Evolutionary conservation across 2,113 vertebrate species (phyloP), one percentile per base, ranked within the genome.

Genomic region (Megaptera novaeangliae): DNA sequence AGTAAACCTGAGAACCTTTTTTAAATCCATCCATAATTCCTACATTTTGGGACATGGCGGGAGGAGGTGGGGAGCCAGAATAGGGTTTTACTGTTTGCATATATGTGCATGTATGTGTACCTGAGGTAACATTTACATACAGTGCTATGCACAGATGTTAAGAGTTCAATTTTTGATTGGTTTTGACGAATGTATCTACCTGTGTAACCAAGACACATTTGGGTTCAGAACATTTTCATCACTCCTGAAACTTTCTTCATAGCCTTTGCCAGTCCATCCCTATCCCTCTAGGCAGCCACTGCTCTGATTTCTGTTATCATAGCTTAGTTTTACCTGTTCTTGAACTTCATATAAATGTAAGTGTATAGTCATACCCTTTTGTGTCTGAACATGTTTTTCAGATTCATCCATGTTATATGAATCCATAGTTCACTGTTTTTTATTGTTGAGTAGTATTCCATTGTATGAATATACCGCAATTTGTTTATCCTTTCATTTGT

Each of bases 301-400:
- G 64, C 66, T 78, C 74, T 92, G 80, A 68, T 75, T 74, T 78
- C 80, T 61, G 0, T 83, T 69, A 78, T 39, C 17, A 11, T 29
- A 72, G 61, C 59, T 78, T 77, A 52, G 52, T 39, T 68, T 92
- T 84, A 20, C 83, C 78, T 90, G 15, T 49, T 75, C 39, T 89
- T 29, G 59, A 61, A 41, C 25, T 75, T 85, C 34, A 12, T 36
- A 49, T 82, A 77, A 82, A 18, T 86, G n/a, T 72, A 88, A 85
- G 21, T 81, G 17, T 61, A 78, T 4, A 84, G 12, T 44, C 66
- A 57, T 61, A 75, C 34, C 14, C n/a, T 95, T 90, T 61, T 57
- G 44, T 93, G 31, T 36, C 57, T 81, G n/a, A 93, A 75, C 14
- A 57, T 75, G 36, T 85, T 63, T 81, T 71, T 92, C 87, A 72